Percentiles rank a stretch among this genome's conserved stretches.
phyloP scores from a whole-genome alignment of 2,888 invertebrate genomes.

The Calameuta pallipes region DNA sequence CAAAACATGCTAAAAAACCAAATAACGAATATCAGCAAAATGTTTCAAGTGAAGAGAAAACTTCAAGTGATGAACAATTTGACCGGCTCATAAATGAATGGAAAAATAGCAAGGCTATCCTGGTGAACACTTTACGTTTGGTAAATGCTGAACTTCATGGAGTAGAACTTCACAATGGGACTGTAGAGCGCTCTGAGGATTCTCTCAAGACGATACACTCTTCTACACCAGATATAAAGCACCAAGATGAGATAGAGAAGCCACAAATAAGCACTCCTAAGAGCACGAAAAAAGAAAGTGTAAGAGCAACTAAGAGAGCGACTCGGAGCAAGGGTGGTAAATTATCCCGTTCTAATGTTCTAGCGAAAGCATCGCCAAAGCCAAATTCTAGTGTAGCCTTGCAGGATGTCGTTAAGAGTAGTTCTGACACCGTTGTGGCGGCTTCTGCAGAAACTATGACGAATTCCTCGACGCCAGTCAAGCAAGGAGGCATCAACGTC shows the following conservation, averaged over 20 bases:
- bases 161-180: conserved; percentile 44
- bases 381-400: not conserved
- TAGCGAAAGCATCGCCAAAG: conserved; percentile 25
- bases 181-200: conserved; percentile 43
- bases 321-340: conserved; percentile 43
- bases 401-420: not conserved
- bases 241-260: conserved; percentile 37
- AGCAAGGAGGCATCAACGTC: not conserved
- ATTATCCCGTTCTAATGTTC: conserved; percentile 26
- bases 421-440: conserved; percentile 11
- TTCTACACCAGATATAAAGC: conserved; percentile 51
- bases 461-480: not conserved
- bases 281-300: conserved; percentile 68
- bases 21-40: conserved; percentile 19
- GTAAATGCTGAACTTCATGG: conserved; percentile 39
- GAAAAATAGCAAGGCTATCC: conserved; percentile 50
- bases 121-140: conserved; percentile 42
- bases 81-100: conserved; percentile 52
- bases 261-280: conserved; percentile 69
- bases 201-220: conserved; percentile 43
- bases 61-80: conserved; percentile 27
- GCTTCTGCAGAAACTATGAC: conserved; percentile 14
- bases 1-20: conserved; percentile 47
- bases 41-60: conserved; percentile 18
- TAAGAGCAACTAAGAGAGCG: conserved; percentile 63